Evolutionary conservation across 2,888 invertebrate genomes (phyloP), one percentile per base, ranked within the genome.

Genomic region (Cheilosia variabilis): DNA sequence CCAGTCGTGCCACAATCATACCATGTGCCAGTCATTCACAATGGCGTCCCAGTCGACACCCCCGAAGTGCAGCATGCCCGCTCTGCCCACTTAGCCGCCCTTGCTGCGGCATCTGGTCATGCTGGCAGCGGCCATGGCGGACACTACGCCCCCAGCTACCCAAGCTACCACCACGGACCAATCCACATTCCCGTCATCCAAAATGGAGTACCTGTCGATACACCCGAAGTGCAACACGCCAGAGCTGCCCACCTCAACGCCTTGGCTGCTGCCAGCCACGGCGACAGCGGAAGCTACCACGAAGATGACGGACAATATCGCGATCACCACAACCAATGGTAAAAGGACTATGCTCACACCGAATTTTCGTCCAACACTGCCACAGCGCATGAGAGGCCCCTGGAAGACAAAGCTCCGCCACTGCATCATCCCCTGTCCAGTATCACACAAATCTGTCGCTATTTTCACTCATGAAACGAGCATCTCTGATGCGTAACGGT

Each of bases 151-250:
- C 88, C 89, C 60, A 90, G 89, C 43, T 91, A 91, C 57, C 89
- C 89, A 65, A 90, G 89, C 45, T 91, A 91, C 57, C 89, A 90
- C 82, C 90, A 92, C 66, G 92, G 93, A 73, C 91, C 93, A 76
- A 91, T 92, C 60, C 93, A 93, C 83, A 91, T 92, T 81, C 93
- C 93, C 53, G 91, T 92, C 79, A 93, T 93, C 87, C 92, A 92
- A 76, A 93, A 93, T 80, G 93, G 93, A 68, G 92, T 93, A 41
- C 93, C 93, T 60, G 90, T 93, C 7, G 93, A 93, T 89, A 93
- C 93, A 34, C 93, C 93, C 9, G 93, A 93, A 90, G 93, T 93
- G 45, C 92, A 92, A 88, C 91, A 92, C 45, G 92, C 92, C 15
- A 92, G 92, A 81, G 92, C 92, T 75, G 91, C 92, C 17, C 92